These are phyloP conservation scores for Orussus abietinus DNA, from an alignment of 1,140 invertebrate species.

Conservation along the genomic window DNA sequence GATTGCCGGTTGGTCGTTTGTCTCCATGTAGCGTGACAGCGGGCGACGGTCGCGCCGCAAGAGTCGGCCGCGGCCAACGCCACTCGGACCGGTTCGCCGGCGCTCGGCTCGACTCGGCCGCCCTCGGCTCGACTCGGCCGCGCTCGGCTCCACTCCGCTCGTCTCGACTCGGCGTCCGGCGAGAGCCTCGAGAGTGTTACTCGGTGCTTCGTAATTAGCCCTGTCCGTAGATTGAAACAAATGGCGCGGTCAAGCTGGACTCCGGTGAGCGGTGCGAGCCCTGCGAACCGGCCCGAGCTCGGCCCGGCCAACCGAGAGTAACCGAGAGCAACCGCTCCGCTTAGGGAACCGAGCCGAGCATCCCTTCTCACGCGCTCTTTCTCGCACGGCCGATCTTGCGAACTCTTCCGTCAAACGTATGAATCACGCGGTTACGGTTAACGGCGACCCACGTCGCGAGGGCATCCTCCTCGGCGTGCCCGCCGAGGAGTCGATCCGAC, in stretches of 20 bases:
- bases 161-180: conserved; percentile 12
- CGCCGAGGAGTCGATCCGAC: too few species aligned
- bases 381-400: too few species aligned
- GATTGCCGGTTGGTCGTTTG: conserved; percentile 54
- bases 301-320: conserved; percentile 1
- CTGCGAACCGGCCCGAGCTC: conserved; percentile 16
- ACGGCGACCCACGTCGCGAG: too few species aligned
- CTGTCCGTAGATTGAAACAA: conserved; percentile 48
- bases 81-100: too few species aligned
- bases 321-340: neutral
- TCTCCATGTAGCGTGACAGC: conserved; percentile 52
- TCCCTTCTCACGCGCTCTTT: conserved; percentile 40
- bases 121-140: too few species aligned
- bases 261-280: conserved; percentile 11
- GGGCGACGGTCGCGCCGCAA: conserved; percentile 31
- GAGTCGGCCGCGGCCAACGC: conserved; percentile 1
- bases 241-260: conserved; percentile 26
- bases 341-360: conserved; percentile 26
- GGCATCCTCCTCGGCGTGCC: too few species aligned
- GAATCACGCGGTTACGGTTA: too few species aligned
- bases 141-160: too few species aligned
- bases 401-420: too few species aligned
- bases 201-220: conserved; percentile 41
- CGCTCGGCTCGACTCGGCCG: too few species aligned
- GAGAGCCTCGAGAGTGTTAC: conserved; percentile 18